These are phyloP conservation scores for Brevimyrus niger DNA, from an alignment of 2,113 vertebrate species.

Conservation along the genomic window DNA sequence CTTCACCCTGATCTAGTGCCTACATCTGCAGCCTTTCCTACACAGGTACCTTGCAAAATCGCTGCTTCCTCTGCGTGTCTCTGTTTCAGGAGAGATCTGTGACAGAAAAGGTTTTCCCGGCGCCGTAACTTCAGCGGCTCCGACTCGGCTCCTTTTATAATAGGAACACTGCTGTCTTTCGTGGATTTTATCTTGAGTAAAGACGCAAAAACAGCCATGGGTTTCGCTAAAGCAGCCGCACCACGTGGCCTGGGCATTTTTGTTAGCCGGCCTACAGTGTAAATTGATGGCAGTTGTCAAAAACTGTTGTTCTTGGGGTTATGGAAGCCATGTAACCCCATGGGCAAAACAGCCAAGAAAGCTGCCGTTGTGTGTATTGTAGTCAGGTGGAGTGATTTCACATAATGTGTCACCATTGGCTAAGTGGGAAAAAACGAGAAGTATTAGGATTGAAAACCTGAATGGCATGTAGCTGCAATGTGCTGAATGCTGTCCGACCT, in stretches of 20 bases:
- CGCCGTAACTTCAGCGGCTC: background rate
- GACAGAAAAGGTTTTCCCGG: background rate
- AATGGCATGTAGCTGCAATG: background rate
- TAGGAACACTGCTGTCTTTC: background rate
- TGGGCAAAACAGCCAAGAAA: slow-evolving; percentile 58
- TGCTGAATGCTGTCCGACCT: background rate
- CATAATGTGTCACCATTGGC: background rate
- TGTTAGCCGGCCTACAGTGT: background rate
- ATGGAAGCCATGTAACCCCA: slow-evolving; percentile 42
- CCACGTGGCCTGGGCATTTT: background rate
- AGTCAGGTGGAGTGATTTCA: background rate
- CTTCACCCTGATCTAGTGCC: background rate
- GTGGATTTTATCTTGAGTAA: background rate
- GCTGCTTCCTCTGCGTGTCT: background rate
- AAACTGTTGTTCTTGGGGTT: slow-evolving; percentile 34
- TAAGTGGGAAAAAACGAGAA: background rate
- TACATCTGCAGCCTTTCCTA: background rate
- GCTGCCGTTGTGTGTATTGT: slow-evolving; percentile 50
- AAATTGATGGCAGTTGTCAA: slow-evolving; percentile 2
- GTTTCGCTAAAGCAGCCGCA: background rate
- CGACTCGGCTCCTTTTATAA: background rate
- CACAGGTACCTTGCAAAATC: background rate
- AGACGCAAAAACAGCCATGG: background rate
- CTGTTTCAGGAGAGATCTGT: background rate
- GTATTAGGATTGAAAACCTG: background rate